Evolutionary conservation across 1,140 invertebrate species (phyloP), one percentile per base, ranked within the genome.

Genomic region (Bradysia coprophila): DNA sequence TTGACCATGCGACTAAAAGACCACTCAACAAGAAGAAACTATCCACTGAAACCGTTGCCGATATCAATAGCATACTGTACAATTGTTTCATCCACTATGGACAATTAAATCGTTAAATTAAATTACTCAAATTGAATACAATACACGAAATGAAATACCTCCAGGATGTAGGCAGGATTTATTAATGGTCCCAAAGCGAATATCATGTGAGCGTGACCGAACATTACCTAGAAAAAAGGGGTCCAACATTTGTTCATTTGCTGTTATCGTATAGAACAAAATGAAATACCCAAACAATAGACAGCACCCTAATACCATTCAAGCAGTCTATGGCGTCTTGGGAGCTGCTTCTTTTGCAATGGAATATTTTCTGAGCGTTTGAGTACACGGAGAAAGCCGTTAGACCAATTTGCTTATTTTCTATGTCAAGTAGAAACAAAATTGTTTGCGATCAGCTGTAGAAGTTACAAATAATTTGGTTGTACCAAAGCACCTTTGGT

Each of bases 281-380:
- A n/a, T n/a, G n/a, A n/a, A n/a, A n/a, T n/a, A 43, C 24, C 42
- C 43, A 41, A 10, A 33, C 4, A 2, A 43, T 24, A 24, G 46
- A 42, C 2, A 44, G 8, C 4, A 15, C 32, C 38, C 38, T 18
- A 11, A 44, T 13, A 13, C 43, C 43, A 40, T 44, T 20, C 1
- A 44, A 19, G 19, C 43, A 40, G 2, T 40, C 13, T 3, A 44
- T 34, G 13, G 20, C 21, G 13, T 32, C 21, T 16, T 10, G 4
- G 2, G 42, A 38, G 16, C 22, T 33, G 8, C 13, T 40, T n/a
- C 34, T 33, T 21, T 19, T 36, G 8, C 15, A 11, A 2, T 31
- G n/a, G 23, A 44, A 31, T 3, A 44, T 21, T 44, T 43, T 19
- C 11, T 11, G 2, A 4, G 22, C 42, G 33, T 43, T 43, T 38